phyloP scores from a whole-genome alignment of 1,140 invertebrate species.

The Cyclargus thomasi region DNA sequence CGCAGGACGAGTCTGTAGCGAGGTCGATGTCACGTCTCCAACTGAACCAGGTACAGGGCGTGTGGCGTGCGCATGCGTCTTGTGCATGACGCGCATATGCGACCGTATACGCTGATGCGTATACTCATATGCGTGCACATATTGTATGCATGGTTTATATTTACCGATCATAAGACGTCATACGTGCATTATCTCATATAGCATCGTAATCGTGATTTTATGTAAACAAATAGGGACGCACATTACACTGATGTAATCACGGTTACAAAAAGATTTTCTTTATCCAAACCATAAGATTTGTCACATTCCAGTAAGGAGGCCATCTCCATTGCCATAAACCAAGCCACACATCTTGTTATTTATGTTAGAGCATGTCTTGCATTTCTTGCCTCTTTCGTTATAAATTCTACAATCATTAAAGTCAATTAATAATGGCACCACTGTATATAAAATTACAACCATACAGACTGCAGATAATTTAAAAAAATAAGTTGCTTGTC shows the following conservation, averaged over 20 bases:
- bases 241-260: neutral
- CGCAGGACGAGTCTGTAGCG: constrained; percentile 57
- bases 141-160: constrained; percentile 15
- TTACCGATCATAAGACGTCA: neutral
- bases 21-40: constrained; percentile 60
- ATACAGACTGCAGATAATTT: no score
- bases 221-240: neutral
- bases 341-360: no score
- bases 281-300: no score
- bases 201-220: neutral
- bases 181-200: neutral
- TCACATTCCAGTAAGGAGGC: no score
- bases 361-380: no score
- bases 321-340: no score
- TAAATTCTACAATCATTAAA: no score
- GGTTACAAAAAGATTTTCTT: no score
- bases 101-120: constrained; percentile 6
- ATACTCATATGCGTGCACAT: constrained; percentile 15
- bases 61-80: constrained; percentile 44
- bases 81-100: constrained; percentile 20
- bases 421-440: no score
- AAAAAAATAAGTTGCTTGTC: no score
- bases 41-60: constrained; percentile 49
- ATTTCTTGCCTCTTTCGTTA: no score
- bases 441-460: no score